Evolutionary conservation across 2,888 invertebrate species (phyloP).

Genomic region (Andricus quercusramuli): DNA sequence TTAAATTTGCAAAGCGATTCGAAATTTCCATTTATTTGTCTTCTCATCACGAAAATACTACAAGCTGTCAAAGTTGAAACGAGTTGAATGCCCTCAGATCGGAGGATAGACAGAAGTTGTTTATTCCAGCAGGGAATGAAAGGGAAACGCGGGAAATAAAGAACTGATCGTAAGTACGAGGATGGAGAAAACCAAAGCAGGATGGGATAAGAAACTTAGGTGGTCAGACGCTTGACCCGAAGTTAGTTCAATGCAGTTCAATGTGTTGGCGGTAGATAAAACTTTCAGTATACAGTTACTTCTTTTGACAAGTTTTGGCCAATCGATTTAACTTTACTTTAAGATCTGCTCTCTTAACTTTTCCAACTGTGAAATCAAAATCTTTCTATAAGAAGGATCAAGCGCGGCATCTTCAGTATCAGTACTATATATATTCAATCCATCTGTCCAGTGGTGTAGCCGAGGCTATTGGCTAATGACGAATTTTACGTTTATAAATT

Average conservation of each 20-base stretch:
- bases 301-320: conserved; percentile 45
- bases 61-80: conserved; percentile 64
- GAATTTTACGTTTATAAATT: no score
- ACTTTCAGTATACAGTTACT: conserved; percentile 67
- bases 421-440: not conserved
- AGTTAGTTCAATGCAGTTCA: conserved; percentile 69
- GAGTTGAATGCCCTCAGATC: conserved; percentile 54
- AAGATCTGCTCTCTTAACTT: conserved; percentile 5
- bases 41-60: conserved; percentile 54
- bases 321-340: conserved; percentile 34
- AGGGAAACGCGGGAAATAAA: conserved; percentile 24
- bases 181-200: conserved; percentile 48
- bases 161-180: conserved; percentile 54
- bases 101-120: conserved; percentile 71
- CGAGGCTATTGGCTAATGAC: no score
- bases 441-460: no score
- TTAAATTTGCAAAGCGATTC: conserved; percentile 13
- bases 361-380: not conserved
- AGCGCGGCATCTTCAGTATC: not conserved
- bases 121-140: conserved; percentile 64
- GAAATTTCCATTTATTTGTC: conserved; percentile 46
- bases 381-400: not conserved
- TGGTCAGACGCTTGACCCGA: conserved; percentile 63
- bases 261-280: conserved; percentile 71
- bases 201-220: conserved; percentile 41